Percentiles rank a stretch among this genome's conserved stretches.
These are phyloP conservation scores for Macrobrachium nipponense DNA, from an alignment of 1,140 invertebrate genomes.

Conservation along the genomic window DNA sequence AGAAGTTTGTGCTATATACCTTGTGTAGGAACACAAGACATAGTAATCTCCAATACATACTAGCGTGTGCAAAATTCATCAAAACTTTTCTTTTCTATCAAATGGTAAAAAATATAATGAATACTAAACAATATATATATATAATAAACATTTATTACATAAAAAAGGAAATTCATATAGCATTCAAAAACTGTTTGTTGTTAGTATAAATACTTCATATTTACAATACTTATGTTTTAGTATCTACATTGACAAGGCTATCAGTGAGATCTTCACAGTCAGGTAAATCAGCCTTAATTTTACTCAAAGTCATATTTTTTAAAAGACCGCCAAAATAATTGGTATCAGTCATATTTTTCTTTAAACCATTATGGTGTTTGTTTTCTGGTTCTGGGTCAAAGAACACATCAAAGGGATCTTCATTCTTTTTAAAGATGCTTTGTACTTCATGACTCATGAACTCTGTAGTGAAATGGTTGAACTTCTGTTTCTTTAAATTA, in stretches of 20 bases:
- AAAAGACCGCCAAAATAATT: constrained; percentile 22
- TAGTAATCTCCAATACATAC: too few relatives aligned
- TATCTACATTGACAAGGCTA: constrained; percentile 9
- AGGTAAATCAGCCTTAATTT: neutral
- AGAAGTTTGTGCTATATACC: too few relatives aligned
- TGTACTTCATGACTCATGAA: constrained; percentile 25
- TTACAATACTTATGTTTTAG: neutral
- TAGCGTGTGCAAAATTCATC: neutral
- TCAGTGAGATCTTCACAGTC: constrained; percentile 3
- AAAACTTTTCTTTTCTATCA: neutral
- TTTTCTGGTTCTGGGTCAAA: neutral
- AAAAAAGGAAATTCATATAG: neutral
- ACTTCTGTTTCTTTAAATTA: neutral
- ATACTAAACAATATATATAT: neutral
- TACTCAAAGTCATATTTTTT: constrained; percentile 23
- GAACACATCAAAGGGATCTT: neutral
- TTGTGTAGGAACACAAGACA: too few relatives aligned
- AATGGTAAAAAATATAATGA: neutral
- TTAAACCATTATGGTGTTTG: neutral
- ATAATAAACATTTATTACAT: neutral
- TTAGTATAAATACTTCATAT: too few relatives aligned
- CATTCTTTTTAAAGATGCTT: neutral
- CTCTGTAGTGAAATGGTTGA: constrained; percentile 7
- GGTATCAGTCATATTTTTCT: neutral
- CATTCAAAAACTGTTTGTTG: neutral